Conservation (phyloP, 2,888 invertebrate genomes). For the Metalampra italica region DNA sequence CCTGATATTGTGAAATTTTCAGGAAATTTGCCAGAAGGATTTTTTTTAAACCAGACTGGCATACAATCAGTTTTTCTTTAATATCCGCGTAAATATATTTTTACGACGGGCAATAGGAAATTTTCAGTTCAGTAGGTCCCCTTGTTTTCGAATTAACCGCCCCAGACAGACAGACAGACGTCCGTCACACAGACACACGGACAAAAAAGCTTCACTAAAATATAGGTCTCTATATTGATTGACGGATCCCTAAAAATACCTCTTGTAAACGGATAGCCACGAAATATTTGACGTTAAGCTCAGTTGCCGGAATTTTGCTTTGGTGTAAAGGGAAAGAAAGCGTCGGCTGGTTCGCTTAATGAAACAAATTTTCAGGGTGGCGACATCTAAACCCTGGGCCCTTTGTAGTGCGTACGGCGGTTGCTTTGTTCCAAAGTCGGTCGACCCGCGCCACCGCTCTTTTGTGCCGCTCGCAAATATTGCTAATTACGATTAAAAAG, state of each 20-base stretch:
- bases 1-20: too few relatives aligned
- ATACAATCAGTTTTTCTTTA: too few relatives aligned
- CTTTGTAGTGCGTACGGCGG: slow-evolving; percentile 61
- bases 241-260: slow-evolving; percentile 12
- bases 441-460: slow-evolving; percentile 51
- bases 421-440: slow-evolving; percentile 56
- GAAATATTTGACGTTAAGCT: slow-evolving; percentile 50
- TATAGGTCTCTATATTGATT: too few relatives aligned
- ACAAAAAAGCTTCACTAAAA: too few relatives aligned
- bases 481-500: slow-evolving; percentile 69
- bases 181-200: too few relatives aligned
- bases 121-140: too few relatives aligned
- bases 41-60: too few relatives aligned
- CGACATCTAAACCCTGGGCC: slow-evolving; percentile 70
- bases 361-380: slow-evolving; percentile 73
- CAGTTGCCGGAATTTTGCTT: slow-evolving; percentile 46
- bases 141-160: too few relatives aligned
- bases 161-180: too few relatives aligned
- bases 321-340: slow-evolving; percentile 57
- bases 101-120: too few relatives aligned
- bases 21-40: too few relatives aligned
- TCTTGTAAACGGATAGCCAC: slow-evolving; percentile 51
- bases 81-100: too few relatives aligned
- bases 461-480: slow-evolving; percentile 67
- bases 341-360: slow-evolving; percentile 62